These are phyloP conservation scores for Adoxophyes honmai DNA, from an alignment of 1,140 invertebrate species.

Conservation along the genomic window DNA sequence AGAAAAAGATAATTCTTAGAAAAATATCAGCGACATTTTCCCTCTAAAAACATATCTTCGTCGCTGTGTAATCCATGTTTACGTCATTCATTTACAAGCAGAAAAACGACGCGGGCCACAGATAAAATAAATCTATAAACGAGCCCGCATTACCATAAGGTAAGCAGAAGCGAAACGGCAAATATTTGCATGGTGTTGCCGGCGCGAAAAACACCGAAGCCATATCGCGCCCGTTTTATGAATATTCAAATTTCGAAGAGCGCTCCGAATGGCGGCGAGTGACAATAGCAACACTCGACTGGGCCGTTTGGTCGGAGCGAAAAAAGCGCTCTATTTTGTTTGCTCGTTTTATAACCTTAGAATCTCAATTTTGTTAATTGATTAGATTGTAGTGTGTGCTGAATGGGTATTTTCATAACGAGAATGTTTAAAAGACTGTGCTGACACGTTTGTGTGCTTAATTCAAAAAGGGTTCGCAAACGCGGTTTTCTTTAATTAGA, in stretches of 20 bases:
- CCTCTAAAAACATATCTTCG: too few species aligned
- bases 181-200: neutral
- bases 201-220: neutral
- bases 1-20: too few species aligned
- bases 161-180: slow-evolving; percentile 2
- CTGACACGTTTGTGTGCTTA: too few species aligned
- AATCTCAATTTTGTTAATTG: too few species aligned
- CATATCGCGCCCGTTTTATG: neutral
- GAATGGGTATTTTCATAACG: too few species aligned
- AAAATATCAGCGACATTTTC: too few species aligned
- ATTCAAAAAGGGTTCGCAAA: too few species aligned
- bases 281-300: neutral
- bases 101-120: neutral
- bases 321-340: neutral
- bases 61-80: too few species aligned
- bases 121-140: neutral
- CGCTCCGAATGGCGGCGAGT: neutral
- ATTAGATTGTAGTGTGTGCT: neutral
- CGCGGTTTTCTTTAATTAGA: too few species aligned
- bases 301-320: too few species aligned
- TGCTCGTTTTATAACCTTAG: neutral
- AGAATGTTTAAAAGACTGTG: too few species aligned
- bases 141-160: neutral
- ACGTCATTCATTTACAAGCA: neutral
- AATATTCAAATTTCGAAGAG: slow-evolving; percentile 11